phyloP scores from a whole-genome alignment of 2,888 invertebrate species.

The Mactromeris polynyma region DNA sequence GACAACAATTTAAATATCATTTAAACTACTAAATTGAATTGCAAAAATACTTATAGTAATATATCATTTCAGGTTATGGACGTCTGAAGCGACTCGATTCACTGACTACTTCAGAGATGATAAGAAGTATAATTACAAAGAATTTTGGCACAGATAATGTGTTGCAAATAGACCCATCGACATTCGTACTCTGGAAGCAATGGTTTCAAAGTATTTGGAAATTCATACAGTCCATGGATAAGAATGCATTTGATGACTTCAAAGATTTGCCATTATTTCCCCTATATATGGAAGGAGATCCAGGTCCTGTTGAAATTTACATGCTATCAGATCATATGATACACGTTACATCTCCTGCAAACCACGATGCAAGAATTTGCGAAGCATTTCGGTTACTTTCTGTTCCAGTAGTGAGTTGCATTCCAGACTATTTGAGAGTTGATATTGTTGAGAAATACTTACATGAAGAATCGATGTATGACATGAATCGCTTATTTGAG shows the following conservation, averaged over 20 bases:
- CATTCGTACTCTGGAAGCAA: neutral
- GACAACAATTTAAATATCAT: too few species aligned
- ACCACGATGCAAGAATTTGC: neutral
- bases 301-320: neutral
- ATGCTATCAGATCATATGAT: neutral
- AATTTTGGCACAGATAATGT: neutral
- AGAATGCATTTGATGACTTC: neutral
- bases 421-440: neutral
- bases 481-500: neutral
- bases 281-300: neutral
- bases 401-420: neutral
- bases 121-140: neutral
- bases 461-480: neutral
- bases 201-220: neutral
- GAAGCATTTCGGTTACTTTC: neutral
- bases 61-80: neutral
- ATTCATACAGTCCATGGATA: neutral
- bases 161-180: neutral
- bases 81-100: neutral
- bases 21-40: too few species aligned
- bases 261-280: neutral
- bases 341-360: neutral
- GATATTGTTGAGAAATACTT: neutral
- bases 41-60: neutral
- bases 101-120: neutral